These are phyloP conservation scores for Coecobrya sp. DNA, from an alignment of 2,888 invertebrate genomes.

Conservation along the genomic window DNA sequence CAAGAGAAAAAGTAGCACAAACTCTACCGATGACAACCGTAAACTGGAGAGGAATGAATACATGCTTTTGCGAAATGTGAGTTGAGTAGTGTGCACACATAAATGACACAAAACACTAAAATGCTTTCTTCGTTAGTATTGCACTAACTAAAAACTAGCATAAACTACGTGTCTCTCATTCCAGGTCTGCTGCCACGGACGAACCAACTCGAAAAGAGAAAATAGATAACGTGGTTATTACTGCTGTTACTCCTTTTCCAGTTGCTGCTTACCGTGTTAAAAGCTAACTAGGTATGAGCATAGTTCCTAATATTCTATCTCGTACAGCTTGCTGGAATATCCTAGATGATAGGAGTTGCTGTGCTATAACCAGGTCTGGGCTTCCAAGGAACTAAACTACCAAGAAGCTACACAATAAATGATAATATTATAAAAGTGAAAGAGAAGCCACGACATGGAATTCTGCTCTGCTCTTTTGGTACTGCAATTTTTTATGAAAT, in stretches of 20 bases:
- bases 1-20: constrained; percentile 39
- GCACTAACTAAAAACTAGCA: not conserved
- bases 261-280: not conserved
- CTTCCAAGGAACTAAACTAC: not conserved
- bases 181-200: not conserved
- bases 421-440: not conserved
- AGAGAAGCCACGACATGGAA: not conserved
- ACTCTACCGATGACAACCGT: constrained; percentile 25
- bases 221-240: not conserved
- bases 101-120: not conserved
- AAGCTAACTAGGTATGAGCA: not conserved
- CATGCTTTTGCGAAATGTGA: not conserved
- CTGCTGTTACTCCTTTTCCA: not conserved
- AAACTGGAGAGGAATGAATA: not conserved
- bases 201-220: not conserved
- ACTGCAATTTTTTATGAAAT: not conserved
- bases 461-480: not conserved
- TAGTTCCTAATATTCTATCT: not conserved
- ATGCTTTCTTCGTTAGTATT: not conserved
- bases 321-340: not conserved
- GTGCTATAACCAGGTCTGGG: not conserved
- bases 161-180: not conserved
- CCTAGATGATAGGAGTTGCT: not conserved
- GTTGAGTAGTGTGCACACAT: not conserved
- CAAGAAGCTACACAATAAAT: not conserved